Conservation (phyloP, 2,888 invertebrate genomes). For the Camptogramma bilineatum region DNA sequence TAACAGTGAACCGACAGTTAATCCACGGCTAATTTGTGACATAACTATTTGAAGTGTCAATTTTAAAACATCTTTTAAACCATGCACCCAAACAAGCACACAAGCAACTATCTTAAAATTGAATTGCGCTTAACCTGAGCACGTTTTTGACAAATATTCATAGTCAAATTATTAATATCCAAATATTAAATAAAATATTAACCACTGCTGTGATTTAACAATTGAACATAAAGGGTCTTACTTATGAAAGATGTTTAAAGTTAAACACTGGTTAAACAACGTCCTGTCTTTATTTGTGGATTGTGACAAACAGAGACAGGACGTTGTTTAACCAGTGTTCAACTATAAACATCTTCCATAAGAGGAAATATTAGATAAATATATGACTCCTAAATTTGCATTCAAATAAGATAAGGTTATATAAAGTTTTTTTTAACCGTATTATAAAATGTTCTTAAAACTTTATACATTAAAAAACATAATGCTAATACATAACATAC, state of each 20-base stretch:
- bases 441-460: too few relatives aligned
- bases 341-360: too few relatives aligned
- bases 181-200: constrained; percentile 40
- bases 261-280: too few relatives aligned
- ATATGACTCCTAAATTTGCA: constrained; percentile 24
- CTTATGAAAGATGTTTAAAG: too few relatives aligned
- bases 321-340: too few relatives aligned
- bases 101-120: constrained; percentile 24
- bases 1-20: constrained; percentile 15
- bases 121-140: constrained; percentile 43
- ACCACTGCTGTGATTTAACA: constrained; percentile 36
- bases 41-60: constrained; percentile 34
- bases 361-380: too few relatives aligned
- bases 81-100: constrained; percentile 21
- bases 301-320: too few relatives aligned
- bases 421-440: too few relatives aligned
- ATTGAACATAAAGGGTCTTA: constrained; percentile 25
- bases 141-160: constrained; percentile 38
- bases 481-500: too few relatives aligned
- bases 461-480: too few relatives aligned
- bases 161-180: constrained; percentile 44
- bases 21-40: constrained; percentile 48
- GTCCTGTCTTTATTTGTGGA: too few relatives aligned
- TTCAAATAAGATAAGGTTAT: background rate
- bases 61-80: constrained; percentile 23